These are phyloP conservation scores for Geotria australis DNA, from an alignment of 2,797 vertebrate species.

Conservation along the genomic window DNA sequence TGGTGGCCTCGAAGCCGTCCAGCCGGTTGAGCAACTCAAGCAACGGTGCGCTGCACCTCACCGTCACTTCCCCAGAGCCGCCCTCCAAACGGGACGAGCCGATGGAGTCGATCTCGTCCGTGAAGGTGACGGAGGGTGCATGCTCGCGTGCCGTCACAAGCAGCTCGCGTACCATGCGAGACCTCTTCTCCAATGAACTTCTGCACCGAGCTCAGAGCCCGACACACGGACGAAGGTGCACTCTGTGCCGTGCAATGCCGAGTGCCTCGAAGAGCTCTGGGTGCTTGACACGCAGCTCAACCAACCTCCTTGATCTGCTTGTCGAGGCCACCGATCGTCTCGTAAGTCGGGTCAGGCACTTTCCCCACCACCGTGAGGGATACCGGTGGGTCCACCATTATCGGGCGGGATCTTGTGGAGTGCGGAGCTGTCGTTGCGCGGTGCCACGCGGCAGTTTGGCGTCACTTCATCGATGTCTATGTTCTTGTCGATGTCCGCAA, in stretches of 20 bases:
- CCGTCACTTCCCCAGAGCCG: conserved; percentile 80
- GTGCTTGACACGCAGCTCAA: conserved; percentile 84
- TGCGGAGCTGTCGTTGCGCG: conserved; percentile 90
- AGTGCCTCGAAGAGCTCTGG: conserved; percentile 86
- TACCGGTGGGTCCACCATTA: conserved; percentile 84
- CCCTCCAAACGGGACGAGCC: conserved; percentile 77
- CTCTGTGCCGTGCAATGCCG: conserved; percentile 79
- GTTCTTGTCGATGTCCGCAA: conserved; percentile 95
- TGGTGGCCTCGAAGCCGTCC: conserved; percentile 87
- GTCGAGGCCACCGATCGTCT: conserved; percentile 94
- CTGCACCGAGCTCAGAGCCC: conserved; percentile 81
- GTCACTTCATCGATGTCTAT: conserved; percentile 99
- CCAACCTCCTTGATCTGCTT: conserved; percentile 99
- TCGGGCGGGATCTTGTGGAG: conserved; percentile 95
- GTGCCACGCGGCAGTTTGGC: conserved; percentile 73
- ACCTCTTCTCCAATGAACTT: conserved; percentile 95
- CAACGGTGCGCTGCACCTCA: conserved; percentile 93
- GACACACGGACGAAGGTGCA: conserved; percentile 96
- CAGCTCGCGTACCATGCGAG: conserved; percentile 88
- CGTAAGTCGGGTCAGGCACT: conserved; percentile 85
- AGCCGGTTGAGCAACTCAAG: conserved; percentile 89
- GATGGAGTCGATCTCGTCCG: conserved; percentile 96
- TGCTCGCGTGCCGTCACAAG: conserved; percentile 96
- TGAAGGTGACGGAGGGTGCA: conserved; percentile 92
- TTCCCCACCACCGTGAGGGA: conserved; percentile 99